Evolutionary conservation across 2,888 invertebrate genomes (phyloP).

Genomic region (Papilio protenor): DNA sequence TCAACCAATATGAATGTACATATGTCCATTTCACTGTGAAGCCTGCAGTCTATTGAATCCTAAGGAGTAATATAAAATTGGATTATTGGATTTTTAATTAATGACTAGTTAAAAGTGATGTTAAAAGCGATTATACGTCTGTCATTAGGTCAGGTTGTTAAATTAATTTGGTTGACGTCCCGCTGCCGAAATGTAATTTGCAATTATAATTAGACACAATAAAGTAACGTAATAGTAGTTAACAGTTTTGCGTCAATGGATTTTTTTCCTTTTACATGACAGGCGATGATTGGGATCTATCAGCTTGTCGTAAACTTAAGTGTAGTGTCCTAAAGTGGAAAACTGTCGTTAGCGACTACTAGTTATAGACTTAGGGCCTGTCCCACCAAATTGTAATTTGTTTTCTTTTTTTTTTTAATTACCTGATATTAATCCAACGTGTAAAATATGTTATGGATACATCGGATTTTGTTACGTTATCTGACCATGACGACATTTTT

Average conservation of each 20-base stretch:
- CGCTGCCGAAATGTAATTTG: conserved; percentile 7
- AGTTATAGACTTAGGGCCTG: too few species aligned
- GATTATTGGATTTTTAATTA: not conserved
- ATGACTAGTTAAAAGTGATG: not conserved
- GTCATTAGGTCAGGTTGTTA: not conserved
- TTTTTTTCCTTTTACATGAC: not conserved
- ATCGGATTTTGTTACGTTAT: too few species aligned
- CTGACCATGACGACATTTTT: too few species aligned
- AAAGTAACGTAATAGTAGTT: not conserved
- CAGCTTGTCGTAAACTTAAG: too few species aligned
- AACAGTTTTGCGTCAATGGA: not conserved
- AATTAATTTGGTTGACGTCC: not conserved
- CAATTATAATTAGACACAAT: not conserved
- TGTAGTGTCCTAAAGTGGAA: too few species aligned
- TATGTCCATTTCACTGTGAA: not conserved
- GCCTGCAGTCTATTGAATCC: not conserved
- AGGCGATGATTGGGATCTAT: not conserved
- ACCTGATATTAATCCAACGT: too few species aligned
- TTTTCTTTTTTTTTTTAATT: too few species aligned
- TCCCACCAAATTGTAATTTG: too few species aligned
- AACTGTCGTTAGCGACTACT: too few species aligned
- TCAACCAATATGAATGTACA: not conserved
- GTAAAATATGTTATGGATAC: too few species aligned
- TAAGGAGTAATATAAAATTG: not conserved
- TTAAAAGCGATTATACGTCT: not conserved